A percentile compares a stretch with the other conserved stretches of the same genome.
Conservation (phyloP, 53 echinoderm and acorn worm species). For the Paracentrotus lividus region DNA sequence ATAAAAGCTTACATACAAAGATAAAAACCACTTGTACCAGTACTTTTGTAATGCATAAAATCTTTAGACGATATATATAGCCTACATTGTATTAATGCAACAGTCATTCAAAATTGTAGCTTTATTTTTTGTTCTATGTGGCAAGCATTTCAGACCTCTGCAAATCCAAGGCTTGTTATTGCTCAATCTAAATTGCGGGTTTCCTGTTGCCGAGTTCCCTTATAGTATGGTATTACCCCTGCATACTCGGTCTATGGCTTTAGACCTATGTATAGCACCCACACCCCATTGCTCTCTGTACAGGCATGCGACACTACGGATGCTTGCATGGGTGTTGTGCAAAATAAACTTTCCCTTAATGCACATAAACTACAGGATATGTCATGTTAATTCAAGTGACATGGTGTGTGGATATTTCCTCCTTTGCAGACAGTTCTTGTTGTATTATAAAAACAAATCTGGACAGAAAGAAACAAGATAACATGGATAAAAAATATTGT, state of each 20-base stretch:
- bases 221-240: conserved; percentile 16
- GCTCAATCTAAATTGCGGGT: conserved; percentile 60
- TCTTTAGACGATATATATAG: too few species aligned
- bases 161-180: conserved; percentile 49
- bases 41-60: not conserved
- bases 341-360: conserved; percentile 26
- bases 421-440: conserved; percentile 43
- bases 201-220: conserved; percentile 57
- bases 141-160: conserved; percentile 3
- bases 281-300: not conserved
- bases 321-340: not conserved
- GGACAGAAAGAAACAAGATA: too few species aligned
- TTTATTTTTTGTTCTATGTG: not conserved
- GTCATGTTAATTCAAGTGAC: conserved; percentile 45
- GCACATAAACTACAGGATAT: conserved; percentile 22
- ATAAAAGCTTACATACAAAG: not conserved
- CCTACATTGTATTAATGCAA: not conserved
- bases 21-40: not conserved
- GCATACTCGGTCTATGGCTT: not conserved
- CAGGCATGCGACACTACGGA: not conserved
- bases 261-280: not conserved
- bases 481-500: not conserved
- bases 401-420: conserved; percentile 38
- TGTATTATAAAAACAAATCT: not conserved
- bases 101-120: not conserved